Percentiles rank a stretch among this genome's conserved stretches.
Evolutionary conservation across 1,140 invertebrate genomes (phyloP).

Genomic region (Bombus vancouverensis): DNA sequence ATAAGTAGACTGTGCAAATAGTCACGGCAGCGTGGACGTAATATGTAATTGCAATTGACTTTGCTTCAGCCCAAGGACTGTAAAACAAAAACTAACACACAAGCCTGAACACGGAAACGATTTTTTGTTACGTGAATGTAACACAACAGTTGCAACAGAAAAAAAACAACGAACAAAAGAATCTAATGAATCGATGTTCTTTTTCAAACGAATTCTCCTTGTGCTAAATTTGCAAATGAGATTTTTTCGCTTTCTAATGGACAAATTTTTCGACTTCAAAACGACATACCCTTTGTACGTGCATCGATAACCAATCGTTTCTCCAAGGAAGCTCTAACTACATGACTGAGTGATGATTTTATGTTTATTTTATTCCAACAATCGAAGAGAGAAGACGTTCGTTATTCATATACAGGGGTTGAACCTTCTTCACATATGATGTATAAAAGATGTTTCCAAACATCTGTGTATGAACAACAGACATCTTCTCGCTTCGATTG

Average conservation of each 20-base stretch:
- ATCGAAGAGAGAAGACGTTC: too few relatives aligned
- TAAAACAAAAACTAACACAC: neutral
- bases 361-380: too few relatives aligned
- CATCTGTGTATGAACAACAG: too few relatives aligned
- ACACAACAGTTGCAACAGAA: neutral
- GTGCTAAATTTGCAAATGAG: neutral
- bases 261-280: neutral
- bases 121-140: neutral
- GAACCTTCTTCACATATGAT: too few relatives aligned
- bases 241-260: neutral
- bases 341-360: too few relatives aligned
- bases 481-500: too few relatives aligned
- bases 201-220: neutral
- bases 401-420: too few relatives aligned
- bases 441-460: too few relatives aligned
- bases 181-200: neutral
- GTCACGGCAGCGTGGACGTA: neutral
- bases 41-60: conserved; percentile 29
- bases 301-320: neutral
- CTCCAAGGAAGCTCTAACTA: too few relatives aligned
- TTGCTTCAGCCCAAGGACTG: conserved; percentile 4
- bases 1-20: neutral
- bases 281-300: neutral
- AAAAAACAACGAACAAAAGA: neutral
- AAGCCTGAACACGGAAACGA: conserved; percentile 14